Evolutionary conservation across 1,140 invertebrate genomes (phyloP).

Genomic region (Carposina sasakii): DNA sequence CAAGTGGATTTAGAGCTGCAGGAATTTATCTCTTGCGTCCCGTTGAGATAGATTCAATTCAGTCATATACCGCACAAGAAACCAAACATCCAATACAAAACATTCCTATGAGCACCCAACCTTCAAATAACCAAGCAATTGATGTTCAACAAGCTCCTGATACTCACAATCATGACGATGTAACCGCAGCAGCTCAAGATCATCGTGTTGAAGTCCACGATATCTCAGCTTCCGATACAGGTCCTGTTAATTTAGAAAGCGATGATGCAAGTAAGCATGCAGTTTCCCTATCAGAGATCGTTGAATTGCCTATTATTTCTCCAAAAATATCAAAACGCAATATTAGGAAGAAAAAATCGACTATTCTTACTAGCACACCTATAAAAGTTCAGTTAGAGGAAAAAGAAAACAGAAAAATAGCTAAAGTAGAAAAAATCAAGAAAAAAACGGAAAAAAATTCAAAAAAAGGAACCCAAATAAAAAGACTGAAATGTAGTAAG

Average conservation of each 20-base stretch:
- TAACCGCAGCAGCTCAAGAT: too few relatives aligned
- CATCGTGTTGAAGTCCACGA: too few relatives aligned
- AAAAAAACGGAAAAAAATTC: constrained; percentile 9
- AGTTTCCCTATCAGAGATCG: constrained; percentile 17
- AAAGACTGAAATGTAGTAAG: constrained; percentile 7
- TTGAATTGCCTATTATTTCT: constrained; percentile 9
- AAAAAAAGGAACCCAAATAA: background rate
- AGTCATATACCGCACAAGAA: too few relatives aligned
- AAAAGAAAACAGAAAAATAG: constrained; percentile 11
- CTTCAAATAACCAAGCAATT: too few relatives aligned
- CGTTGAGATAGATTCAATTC: too few relatives aligned
- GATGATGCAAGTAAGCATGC: constrained; percentile 12
- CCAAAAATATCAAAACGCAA: constrained; percentile 12
- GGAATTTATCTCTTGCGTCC: too few relatives aligned
- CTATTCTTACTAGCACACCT: constrained; percentile 11
- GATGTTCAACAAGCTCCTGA: too few relatives aligned
- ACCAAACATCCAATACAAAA: too few relatives aligned
- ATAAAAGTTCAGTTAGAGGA: constrained; percentile 5
- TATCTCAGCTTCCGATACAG: constrained; percentile 15
- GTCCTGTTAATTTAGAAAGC: constrained; percentile 15
- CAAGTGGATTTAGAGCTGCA: too few relatives aligned
- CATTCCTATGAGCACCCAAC: too few relatives aligned
- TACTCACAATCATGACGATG: too few relatives aligned
- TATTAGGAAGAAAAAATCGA: constrained; percentile 11
- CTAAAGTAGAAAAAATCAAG: constrained; percentile 4